A percentile compares a stretch with the other conserved stretches of the same genome.
Conservation (phyloP, 1,140 invertebrate genomes). For the Conus ventricosus region DNA sequence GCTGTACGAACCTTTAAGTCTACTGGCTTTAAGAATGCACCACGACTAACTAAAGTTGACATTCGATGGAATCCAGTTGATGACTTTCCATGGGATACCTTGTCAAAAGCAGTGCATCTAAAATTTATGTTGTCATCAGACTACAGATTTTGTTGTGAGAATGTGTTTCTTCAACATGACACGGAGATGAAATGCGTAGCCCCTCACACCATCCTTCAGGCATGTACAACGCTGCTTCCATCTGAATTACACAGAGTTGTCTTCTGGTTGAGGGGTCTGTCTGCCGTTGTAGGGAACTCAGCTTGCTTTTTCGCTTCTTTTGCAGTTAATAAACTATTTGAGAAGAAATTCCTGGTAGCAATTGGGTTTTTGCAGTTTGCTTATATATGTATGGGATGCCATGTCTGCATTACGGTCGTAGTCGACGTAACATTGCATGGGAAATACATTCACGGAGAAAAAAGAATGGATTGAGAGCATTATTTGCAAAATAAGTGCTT, state of each 20-base stretch:
- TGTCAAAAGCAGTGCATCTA: background rate
- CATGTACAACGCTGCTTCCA: slow-evolving; percentile 48
- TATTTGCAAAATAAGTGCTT: slow-evolving; percentile 21
- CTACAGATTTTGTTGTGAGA: slow-evolving; percentile 47
- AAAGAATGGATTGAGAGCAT: slow-evolving; percentile 25
- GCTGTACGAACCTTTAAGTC: background rate
- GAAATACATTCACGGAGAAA: slow-evolving; percentile 17
- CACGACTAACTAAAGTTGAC: no score
- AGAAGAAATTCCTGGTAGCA: slow-evolving; percentile 42
- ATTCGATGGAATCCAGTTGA: no score
- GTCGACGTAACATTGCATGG: slow-evolving; percentile 53
- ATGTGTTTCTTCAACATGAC: slow-evolving; percentile 32
- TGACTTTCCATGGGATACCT: no score
- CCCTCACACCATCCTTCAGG: slow-evolving; percentile 44
- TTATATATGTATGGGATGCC: slow-evolving; percentile 32
- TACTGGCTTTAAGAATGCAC: no score
- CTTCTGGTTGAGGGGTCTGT: slow-evolving; percentile 45
- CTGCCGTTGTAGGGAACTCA: slow-evolving; percentile 50
- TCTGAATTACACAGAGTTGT: slow-evolving; percentile 35
- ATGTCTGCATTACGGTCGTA: slow-evolving; percentile 24
- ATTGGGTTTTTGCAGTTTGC: slow-evolving; percentile 46
- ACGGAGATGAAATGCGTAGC: background rate
- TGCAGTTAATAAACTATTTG: background rate
- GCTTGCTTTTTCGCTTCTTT: slow-evolving; percentile 30
- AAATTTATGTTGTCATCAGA: slow-evolving; percentile 33